Evolutionary conservation across 2,888 invertebrate genomes (phyloP).

Genomic region (Ophion ellenae): DNA sequence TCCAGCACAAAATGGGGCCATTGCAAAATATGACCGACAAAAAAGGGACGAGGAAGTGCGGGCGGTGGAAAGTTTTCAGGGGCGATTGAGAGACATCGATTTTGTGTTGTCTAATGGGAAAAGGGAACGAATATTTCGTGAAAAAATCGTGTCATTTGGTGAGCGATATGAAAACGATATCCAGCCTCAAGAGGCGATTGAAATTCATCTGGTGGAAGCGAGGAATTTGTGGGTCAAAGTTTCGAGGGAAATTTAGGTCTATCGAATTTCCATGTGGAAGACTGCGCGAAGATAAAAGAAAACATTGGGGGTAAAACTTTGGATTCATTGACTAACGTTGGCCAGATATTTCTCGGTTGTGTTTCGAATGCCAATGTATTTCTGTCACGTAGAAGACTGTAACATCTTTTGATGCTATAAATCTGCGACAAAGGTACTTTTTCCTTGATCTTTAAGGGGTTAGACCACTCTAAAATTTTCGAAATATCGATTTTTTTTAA

Average conservation of each 20-base stretch:
- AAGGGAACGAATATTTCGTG: background rate
- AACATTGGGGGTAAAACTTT: background rate
- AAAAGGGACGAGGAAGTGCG: conserved; percentile 2
- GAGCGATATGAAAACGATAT: background rate
- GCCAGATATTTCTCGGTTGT: background rate
- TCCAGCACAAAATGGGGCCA: conserved; percentile 28
- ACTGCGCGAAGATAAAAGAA: background rate
- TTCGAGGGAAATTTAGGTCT: background rate
- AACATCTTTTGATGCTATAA: too few species aligned
- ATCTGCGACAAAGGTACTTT: too few species aligned
- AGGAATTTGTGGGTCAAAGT: background rate
- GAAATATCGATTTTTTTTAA: too few species aligned
- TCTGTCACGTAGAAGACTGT: too few species aligned
- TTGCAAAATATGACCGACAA: conserved; percentile 18
- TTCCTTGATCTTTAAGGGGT: too few species aligned
- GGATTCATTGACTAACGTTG: background rate
- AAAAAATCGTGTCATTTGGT: background rate
- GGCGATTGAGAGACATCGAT: background rate
- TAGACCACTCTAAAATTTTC: too few species aligned
- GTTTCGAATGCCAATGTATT: too few species aligned
- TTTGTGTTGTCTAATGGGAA: background rate
- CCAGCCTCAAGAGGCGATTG: background rate
- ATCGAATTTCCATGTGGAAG: background rate
- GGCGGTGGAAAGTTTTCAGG: background rate
- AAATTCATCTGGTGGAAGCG: conserved; percentile 1